Evolutionary conservation across 64 coral and sea anemone genomes (phyloP).

Genomic region (Pocillopora damicornis): DNA sequence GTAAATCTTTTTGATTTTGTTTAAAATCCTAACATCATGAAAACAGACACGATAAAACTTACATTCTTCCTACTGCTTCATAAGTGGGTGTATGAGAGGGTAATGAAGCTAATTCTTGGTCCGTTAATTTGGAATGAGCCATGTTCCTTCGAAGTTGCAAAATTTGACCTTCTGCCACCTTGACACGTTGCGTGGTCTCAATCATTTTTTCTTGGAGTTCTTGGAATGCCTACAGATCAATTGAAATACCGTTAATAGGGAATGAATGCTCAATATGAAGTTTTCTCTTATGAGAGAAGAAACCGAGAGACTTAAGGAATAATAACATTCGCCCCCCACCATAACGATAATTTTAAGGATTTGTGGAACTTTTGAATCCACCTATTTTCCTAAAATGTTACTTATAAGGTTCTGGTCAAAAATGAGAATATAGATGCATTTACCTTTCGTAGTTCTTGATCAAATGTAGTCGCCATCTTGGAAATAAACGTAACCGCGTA

Average conservation of each 20-base stretch:
- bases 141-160: conserved; percentile 68
- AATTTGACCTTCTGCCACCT: conserved; percentile 83
- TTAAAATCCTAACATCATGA: no score
- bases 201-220: conserved; percentile 93
- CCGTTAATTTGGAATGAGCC: conserved; percentile 78
- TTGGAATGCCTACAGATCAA: conserved; percentile 60
- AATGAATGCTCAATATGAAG: no score
- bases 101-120: conserved; percentile 76
- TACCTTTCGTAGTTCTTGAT: conserved; percentile 86
- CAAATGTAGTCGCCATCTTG: conserved; percentile 90
- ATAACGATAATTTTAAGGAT: no score
- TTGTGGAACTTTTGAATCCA: neutral
- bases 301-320: no score
- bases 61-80: conserved; percentile 86
- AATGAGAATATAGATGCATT: neutral
- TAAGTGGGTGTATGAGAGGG: conserved; percentile 71
- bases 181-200: conserved; percentile 83
- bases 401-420: neutral
- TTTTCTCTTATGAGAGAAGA: no score
- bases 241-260: neutral
- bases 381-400: neutral
- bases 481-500: neutral
- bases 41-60: neutral
- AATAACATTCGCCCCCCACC: no score
- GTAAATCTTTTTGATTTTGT: no score